Evolutionary conservation across 2,797 vertebrate species (phyloP).

Genomic region (Silurus lanzhouensis): DNA sequence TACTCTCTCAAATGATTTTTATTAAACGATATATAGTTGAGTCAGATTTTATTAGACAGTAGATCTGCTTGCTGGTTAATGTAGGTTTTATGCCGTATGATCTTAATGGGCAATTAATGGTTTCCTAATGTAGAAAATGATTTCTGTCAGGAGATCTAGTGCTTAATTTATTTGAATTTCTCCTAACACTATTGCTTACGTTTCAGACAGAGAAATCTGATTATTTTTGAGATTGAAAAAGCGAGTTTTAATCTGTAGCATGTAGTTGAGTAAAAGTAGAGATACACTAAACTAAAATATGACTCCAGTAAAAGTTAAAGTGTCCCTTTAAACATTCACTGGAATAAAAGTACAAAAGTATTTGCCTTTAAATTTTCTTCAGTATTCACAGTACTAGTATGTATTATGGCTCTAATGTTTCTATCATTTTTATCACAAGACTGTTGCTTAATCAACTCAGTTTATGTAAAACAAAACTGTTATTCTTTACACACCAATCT

Average conservation of each 20-base stretch:
- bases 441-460: too few relatives aligned
- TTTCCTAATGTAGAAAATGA: neutral
- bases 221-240: neutral
- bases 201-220: neutral
- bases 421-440: too few relatives aligned
- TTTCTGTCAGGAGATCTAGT: slow-evolving; percentile 2
- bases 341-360: too few relatives aligned
- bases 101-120: neutral
- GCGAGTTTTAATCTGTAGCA: neutral
- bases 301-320: too few relatives aligned
- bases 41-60: slow-evolving; percentile 22
- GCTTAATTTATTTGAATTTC: neutral
- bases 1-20: neutral
- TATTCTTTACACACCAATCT: too few relatives aligned
- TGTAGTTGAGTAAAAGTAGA: too few relatives aligned
- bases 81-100: slow-evolving; percentile 2
- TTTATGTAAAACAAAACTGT: too few relatives aligned
- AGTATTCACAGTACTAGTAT: too few relatives aligned
- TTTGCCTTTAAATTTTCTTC: too few relatives aligned
- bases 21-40: neutral
- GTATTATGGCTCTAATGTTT: too few relatives aligned
- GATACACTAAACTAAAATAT: too few relatives aligned
- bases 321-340: too few relatives aligned
- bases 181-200: neutral
- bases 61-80: slow-evolving; percentile 30